Percentiles rank a stretch among this genome's conserved stretches.
phyloP scores from a whole-genome alignment of 2,113 vertebrate species.

The Zeus faber region DNA sequence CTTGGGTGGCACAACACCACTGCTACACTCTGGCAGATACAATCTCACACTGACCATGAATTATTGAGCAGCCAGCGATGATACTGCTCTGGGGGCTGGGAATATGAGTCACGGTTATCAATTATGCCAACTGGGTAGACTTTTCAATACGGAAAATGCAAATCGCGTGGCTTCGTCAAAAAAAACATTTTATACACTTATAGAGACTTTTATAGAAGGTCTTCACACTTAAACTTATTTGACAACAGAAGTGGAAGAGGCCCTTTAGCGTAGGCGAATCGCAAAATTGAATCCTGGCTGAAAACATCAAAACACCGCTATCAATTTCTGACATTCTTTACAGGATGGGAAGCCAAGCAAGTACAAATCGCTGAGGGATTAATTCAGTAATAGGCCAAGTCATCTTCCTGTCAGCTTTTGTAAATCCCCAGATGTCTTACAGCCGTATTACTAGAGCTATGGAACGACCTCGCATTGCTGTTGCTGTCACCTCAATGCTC shows the following conservation, averaged over 20 bases:
- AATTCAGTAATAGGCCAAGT: conserved; percentile 39
- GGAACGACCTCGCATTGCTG: conserved; percentile 36
- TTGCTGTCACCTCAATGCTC: conserved; percentile 34
- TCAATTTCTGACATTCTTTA: conserved; percentile 22
- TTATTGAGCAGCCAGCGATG: conserved; percentile 52
- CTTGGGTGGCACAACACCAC: conserved; percentile 10
- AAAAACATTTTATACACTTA: too few species aligned
- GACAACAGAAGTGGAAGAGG: too few species aligned
- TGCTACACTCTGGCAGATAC: conserved; percentile 29
- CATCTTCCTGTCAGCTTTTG: conserved; percentile 47
- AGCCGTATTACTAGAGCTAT: conserved; percentile 37
- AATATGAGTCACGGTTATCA: conserved; percentile 50
- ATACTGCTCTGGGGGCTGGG: conserved; percentile 42
- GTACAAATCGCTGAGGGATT: conserved; percentile 38
- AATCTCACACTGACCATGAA: conserved; percentile 48
- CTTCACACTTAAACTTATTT: too few species aligned
- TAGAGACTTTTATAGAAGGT: too few species aligned
- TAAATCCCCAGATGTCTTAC: conserved; percentile 50
- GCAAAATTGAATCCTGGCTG: conserved; percentile 6
- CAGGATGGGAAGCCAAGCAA: conserved; percentile 23
- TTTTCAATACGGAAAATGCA: conserved; percentile 26
- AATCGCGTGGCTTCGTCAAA: too few species aligned
- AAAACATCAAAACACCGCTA: conserved; percentile 24
- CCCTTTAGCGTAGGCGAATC: too few species aligned
- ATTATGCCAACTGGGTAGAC: conserved; percentile 30